Evolutionary conservation across 2,888 invertebrate species (phyloP).

Genomic region (Cataglyphis rosenhaueri): DNA sequence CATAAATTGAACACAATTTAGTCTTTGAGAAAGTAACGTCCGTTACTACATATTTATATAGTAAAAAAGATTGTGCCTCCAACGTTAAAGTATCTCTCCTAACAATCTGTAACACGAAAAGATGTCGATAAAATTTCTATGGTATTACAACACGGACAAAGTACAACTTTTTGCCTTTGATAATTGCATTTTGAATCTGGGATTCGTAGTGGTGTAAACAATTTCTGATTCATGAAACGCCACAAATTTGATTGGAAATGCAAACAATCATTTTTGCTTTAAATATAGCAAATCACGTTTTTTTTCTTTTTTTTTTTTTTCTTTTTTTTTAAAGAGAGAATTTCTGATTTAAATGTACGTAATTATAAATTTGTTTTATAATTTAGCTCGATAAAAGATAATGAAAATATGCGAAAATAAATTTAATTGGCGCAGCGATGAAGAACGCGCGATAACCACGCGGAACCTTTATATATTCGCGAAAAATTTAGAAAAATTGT

Average conservation of each 20-base stretch:
- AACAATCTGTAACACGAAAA: background rate
- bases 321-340: slow-evolving; percentile 12
- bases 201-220: background rate
- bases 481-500: background rate
- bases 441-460: background rate
- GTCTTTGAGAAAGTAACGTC: slow-evolving; percentile 52
- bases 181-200: background rate
- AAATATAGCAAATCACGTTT: too few species aligned
- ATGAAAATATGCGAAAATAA: background rate
- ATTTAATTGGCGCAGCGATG: background rate
- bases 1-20: slow-evolving; percentile 69
- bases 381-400: background rate
- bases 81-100: background rate
- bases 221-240: background rate
- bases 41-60: background rate
- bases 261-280: background rate
- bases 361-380: slow-evolving; percentile 11
- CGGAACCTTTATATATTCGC: background rate
- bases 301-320: background rate
- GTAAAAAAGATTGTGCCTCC: slow-evolving; percentile 11
- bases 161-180: background rate
- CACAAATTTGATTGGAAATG: background rate
- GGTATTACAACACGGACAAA: background rate
- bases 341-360: background rate
- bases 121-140: background rate